These are phyloP conservation scores for Ochotona curzoniae DNA, from an alignment of 2,113 vertebrate genomes.

Conservation along the genomic window DNA sequence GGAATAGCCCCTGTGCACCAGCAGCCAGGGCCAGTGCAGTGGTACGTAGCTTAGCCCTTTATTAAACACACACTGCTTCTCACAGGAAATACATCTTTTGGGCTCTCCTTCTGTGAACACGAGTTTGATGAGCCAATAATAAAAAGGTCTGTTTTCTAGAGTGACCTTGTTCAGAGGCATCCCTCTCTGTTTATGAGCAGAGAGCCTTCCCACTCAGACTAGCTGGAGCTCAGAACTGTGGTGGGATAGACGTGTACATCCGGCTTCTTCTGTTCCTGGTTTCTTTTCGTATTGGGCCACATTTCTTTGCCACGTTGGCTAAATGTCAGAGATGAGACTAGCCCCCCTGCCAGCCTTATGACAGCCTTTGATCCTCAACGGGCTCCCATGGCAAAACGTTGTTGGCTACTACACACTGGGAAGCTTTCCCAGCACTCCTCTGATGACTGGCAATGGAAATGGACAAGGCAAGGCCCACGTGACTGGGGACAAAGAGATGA, in stretches of 20 bases:
- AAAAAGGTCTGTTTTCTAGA: constrained; percentile 23
- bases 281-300: constrained; percentile 54
- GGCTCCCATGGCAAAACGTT: background rate
- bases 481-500: background rate
- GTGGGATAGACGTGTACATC: constrained; percentile 65
- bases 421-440: constrained; percentile 38
- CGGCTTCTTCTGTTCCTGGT: constrained; percentile 30
- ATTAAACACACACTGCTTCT: background rate
- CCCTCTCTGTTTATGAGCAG: constrained; percentile 42
- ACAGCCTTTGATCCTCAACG: background rate
- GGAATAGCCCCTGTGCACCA: background rate
- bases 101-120: constrained; percentile 36
- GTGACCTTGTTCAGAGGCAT: background rate
- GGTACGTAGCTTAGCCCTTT: background rate
- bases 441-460: background rate
- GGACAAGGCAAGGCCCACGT: background rate
- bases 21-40: background rate
- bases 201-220: background rate
- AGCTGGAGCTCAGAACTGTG: constrained; percentile 28
- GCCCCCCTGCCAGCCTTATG: background rate
- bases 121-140: constrained; percentile 42
- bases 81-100: background rate
- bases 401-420: background rate
- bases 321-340: background rate
- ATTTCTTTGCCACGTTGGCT: background rate